Percentiles rank a stretch among this genome's conserved stretches.
These are phyloP conservation scores for Luidia sarsii DNA, from an alignment of 53 echinoderm and acorn worm genomes.

Conservation along the genomic window DNA sequence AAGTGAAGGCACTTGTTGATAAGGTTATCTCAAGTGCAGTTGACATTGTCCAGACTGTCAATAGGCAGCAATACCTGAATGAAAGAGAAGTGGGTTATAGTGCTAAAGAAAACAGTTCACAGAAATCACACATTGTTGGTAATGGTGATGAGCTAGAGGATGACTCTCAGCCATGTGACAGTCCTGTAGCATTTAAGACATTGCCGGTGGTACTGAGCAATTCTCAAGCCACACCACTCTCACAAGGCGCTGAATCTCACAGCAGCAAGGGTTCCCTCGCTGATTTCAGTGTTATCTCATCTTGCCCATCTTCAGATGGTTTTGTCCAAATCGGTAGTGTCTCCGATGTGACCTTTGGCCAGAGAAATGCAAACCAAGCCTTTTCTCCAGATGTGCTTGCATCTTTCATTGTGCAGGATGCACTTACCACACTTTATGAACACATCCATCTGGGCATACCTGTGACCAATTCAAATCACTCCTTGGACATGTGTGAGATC, in stretches of 20 bases:
- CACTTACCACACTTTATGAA: constrained; percentile 17
- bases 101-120: not conserved
- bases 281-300: constrained; percentile 89
- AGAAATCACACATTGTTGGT: not conserved
- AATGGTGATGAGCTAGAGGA: not conserved
- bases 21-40: not conserved
- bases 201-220: no score
- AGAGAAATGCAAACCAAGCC: constrained; percentile 18
- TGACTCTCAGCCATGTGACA: not conserved
- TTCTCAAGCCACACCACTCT: not conserved
- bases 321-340: constrained; percentile 72
- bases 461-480: constrained; percentile 25
- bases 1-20: not conserved
- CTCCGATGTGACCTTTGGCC: constrained; percentile 48
- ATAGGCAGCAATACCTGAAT: no score
- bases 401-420: constrained; percentile 59
- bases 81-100: not conserved
- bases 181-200: not conserved
- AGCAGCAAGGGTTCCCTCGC: constrained; percentile 67
- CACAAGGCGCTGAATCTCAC: constrained; percentile 36
- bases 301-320: constrained; percentile 76
- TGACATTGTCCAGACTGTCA: not conserved
- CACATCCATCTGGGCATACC: constrained; percentile 19
- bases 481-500: constrained; percentile 26
- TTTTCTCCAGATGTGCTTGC: constrained; percentile 63